phyloP scores from a whole-genome alignment of 2,113 vertebrate genomes.

The western clawed frog (Xenopus tropicalis) region DNA sequence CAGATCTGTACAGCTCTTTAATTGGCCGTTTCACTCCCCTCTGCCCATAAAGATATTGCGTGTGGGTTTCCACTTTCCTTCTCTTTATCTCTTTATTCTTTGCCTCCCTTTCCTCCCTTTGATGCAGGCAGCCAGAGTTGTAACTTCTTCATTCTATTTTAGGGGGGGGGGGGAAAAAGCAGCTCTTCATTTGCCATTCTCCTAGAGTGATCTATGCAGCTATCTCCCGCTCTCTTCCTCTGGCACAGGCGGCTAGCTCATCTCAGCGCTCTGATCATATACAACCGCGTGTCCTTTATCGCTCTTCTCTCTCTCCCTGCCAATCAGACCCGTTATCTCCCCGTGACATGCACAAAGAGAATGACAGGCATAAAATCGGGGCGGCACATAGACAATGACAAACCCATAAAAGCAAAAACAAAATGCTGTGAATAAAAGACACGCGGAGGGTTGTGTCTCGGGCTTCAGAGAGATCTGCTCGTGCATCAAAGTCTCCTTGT shows the following conservation, averaged over 20 bases:
- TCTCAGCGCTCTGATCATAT: constrained; percentile 12
- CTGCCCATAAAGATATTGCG: no score
- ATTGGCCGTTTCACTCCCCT: no score
- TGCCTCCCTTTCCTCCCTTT: background rate
- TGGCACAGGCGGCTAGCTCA: background rate
- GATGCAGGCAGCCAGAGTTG: constrained; percentile 14
- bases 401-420: constrained; percentile 30
- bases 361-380: constrained; percentile 37
- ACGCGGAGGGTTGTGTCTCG: constrained; percentile 1
- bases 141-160: constrained; percentile 9
- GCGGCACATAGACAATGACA: constrained; percentile 16
- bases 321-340: constrained; percentile 38
- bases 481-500: constrained; percentile 13
- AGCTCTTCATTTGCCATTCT: no score
- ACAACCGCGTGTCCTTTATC: constrained; percentile 7
- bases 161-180: background rate
- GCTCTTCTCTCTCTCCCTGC: constrained; percentile 17
- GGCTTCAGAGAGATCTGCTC: background rate
- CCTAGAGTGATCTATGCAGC: constrained; percentile 1
- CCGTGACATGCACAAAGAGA: constrained; percentile 20
- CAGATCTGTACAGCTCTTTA: no score
- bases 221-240: constrained; percentile 7
- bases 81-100: background rate
- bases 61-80: background rate
- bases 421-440: constrained; percentile 22